A percentile compares a stretch with the other conserved stretches of the same genome.
phyloP scores from a whole-genome alignment of 2,797 vertebrate genomes.

The Echiichthys vipera region DNA sequence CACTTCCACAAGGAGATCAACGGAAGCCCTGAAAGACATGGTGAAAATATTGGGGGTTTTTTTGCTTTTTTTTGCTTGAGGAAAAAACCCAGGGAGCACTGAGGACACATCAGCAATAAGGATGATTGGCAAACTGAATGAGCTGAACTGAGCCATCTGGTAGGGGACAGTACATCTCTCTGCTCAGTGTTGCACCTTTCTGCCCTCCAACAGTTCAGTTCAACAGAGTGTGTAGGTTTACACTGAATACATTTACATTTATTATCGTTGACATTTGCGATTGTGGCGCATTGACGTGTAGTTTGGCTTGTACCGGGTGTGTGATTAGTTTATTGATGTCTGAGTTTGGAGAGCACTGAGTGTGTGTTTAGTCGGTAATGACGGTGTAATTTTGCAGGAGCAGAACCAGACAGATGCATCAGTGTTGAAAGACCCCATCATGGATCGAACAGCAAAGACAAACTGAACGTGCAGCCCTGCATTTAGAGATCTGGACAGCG shows the following conservation, averaged over 20 bases:
- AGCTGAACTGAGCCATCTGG: constrained; percentile 6
- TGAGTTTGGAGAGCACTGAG: constrained; percentile 60
- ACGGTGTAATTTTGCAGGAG: constrained; percentile 47
- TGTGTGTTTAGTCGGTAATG: constrained; percentile 58
- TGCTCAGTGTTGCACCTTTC: constrained; percentile 24
- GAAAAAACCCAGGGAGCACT: background rate
- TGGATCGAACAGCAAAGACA: constrained; percentile 49
- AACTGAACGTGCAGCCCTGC: constrained; percentile 55
- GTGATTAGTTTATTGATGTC: constrained; percentile 72
- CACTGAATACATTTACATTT: constrained; percentile 67
- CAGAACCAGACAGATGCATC: constrained; percentile 37
- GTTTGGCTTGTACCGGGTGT: constrained; percentile 51
- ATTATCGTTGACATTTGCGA: constrained; percentile 70
- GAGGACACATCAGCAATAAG: background rate
- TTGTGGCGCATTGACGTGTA: constrained; percentile 43
- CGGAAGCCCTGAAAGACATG: no score
- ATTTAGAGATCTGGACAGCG: constrained; percentile 36
- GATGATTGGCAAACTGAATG: constrained; percentile 2
- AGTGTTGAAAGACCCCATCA: constrained; percentile 40
- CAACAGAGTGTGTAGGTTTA: constrained; percentile 44
- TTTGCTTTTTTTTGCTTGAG: constrained; percentile 8
- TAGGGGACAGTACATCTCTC: constrained; percentile 3
- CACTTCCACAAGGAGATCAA: constrained; percentile 11
- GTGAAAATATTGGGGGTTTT: no score
- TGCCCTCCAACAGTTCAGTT: constrained; percentile 41